Evolutionary conservation across 2,113 vertebrate genomes (phyloP).

Genomic region (Corapipo altera): DNA sequence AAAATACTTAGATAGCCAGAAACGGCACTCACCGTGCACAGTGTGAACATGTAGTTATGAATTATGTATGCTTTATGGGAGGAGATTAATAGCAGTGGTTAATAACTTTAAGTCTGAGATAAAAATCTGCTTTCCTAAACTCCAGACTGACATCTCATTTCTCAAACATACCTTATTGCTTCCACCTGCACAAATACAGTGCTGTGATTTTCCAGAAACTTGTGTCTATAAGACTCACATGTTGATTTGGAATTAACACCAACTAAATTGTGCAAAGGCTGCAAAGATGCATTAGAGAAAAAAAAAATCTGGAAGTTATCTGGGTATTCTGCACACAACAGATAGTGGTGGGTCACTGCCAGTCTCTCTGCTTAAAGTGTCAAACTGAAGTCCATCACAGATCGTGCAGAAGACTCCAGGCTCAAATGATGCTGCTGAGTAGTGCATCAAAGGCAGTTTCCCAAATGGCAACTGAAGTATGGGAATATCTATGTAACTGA

Average conservation of each 20-base stretch:
- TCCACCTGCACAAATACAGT: neutral
- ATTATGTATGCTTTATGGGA: neutral
- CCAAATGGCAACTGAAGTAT: neutral
- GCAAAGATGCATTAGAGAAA: neutral
- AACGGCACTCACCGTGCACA: neutral
- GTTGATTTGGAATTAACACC: neutral
- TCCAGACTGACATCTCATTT: neutral
- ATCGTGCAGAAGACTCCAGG: neutral
- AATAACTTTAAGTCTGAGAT: neutral
- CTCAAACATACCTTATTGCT: neutral
- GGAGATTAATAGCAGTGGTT: neutral
- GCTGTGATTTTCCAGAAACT: neutral
- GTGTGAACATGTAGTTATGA: neutral
- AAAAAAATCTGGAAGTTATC: neutral
- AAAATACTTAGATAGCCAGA: neutral
- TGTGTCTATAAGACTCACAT: neutral
- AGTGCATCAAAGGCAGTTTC: neutral
- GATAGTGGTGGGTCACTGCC: neutral
- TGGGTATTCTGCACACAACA: neutral
- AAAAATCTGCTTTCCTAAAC: neutral
- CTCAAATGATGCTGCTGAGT: neutral
- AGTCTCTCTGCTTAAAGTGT: neutral
- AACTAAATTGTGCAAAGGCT: neutral
- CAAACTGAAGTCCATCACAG: neutral
- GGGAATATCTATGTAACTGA: neutral